Evolutionary conservation across 2,113 vertebrate species (phyloP), one percentile per base, ranked within the genome.

Genomic region (Sceloporus tristichus): DNA sequence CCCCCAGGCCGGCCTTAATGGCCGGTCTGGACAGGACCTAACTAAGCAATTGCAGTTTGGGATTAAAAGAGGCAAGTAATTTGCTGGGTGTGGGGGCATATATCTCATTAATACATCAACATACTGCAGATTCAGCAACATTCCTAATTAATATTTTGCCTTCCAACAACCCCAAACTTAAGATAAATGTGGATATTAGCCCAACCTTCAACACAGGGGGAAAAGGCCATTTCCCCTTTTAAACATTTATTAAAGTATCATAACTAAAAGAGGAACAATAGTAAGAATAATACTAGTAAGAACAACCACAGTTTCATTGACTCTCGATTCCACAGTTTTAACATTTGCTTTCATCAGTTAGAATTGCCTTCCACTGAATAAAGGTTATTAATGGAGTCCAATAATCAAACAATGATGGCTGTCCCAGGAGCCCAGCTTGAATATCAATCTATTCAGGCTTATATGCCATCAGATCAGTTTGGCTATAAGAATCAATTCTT

Each of bases 401-500:
- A 65, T 48, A 65, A 74, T 14, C 48, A 54, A 29, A 71, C 29
- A 27, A 34, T 54, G 56, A 11, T 25, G 14, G 5, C 25, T 85
- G 56, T 56, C 10, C n/a, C 53, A 40, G 8, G 9, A 10, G 9
- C 21, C 34, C 48, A 40, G 62, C 56, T 88, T 56, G 23, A 40
- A 40, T 25, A 38, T 84, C 34, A 79, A 13, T 68, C 62, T 19
- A 40, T 48, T 88, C 8, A 83, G 66, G 56, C 42, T 42, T n/a
- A 68, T 38, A 70, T 77, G 73, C 62, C 62, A 80, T 81, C 53
- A 73, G 54, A 87, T 81, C 23, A 40, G 68, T 87, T 59, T 84
- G 42, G 62, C 21, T 88, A n/a, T 56, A 56, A 68, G 48, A 83
- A 66, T 68, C 42, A 78, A 34, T 70, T 87, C 77, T 91, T 82